Conservation (phyloP, 64 coral and sea anemone genomes). For the Astreopora myriophthalma region DNA sequence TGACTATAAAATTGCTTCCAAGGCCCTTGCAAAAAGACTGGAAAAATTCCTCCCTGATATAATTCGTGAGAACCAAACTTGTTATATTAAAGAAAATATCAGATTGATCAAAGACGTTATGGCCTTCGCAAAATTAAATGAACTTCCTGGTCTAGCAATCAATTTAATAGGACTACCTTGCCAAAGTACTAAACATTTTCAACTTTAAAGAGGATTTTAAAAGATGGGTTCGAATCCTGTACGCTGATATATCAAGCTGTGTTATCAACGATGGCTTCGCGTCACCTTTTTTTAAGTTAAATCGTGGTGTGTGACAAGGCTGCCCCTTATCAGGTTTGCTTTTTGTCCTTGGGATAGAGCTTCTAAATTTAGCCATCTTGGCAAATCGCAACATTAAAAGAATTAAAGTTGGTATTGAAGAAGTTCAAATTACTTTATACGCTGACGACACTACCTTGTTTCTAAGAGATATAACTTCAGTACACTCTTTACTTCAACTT, state of each 20-base stretch:
- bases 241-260: not conserved
- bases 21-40: constrained; percentile 6
- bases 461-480: not conserved
- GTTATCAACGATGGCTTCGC: constrained; percentile 5
- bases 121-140: not conserved
- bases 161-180: constrained; percentile 2
- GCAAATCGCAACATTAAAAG: not conserved
- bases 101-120: constrained; percentile 14
- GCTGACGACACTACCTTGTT: not conserved
- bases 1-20: constrained; percentile 48
- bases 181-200: not conserved
- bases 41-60: constrained; percentile 3
- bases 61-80: constrained; percentile 19
- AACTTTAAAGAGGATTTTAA: not conserved
- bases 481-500: not conserved
- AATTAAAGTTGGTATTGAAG: not conserved
- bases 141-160: not conserved
- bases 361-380: too few species aligned
- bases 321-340: not conserved
- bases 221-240: not conserved
- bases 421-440: too few species aligned
- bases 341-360: too few species aligned
- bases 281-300: not conserved
- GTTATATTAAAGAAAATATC: constrained; percentile 41
- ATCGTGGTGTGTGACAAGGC: not conserved